Conservation (phyloP, 1,140 invertebrate species). For the Pseudachorutes palmiensis region DNA sequence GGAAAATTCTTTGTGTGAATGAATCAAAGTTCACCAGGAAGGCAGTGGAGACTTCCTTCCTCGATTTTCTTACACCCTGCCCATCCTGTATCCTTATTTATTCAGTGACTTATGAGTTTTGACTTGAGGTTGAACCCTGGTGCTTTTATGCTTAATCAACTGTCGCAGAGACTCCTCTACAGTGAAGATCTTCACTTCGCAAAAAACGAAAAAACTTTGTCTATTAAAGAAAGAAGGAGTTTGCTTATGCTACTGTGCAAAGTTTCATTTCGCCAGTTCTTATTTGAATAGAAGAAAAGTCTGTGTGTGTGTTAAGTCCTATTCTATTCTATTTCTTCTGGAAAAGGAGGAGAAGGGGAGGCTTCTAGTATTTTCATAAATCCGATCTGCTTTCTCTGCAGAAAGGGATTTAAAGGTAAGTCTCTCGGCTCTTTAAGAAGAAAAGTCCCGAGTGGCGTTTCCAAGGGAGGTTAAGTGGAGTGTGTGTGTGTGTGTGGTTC, state of each 20-base stretch:
- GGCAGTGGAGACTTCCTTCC: not conserved
- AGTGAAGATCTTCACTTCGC: too few relatives aligned
- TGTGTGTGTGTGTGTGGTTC: not conserved
- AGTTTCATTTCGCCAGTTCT: not conserved
- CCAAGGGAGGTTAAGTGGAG: not conserved
- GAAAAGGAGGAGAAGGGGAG: not conserved
- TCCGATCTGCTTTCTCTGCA: not conserved
- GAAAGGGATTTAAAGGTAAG: slow-evolving; percentile 12
- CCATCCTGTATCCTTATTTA: not conserved
- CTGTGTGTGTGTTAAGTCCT: too few relatives aligned
- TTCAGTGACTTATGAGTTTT: slow-evolving; percentile 36
- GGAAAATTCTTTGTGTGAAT: too few relatives aligned
- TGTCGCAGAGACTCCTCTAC: slow-evolving; percentile 21
- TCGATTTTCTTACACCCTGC: not conserved
- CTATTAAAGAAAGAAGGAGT: slow-evolving; percentile 29
- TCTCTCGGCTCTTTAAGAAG: slow-evolving; percentile 5
- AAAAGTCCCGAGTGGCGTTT: slow-evolving; percentile 1
- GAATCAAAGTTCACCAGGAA: too few relatives aligned
- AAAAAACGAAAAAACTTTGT: slow-evolving; percentile 32
- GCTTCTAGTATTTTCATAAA: slow-evolving; percentile 22
- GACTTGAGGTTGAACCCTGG: slow-evolving; percentile 27
- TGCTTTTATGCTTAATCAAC: slow-evolving; percentile 32
- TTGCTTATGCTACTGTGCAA: not conserved
- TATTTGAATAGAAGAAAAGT: slow-evolving; percentile 4
- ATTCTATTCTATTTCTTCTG: not conserved